Evolutionary conservation across 1,140 invertebrate genomes (phyloP).

Genomic region (Zaprionus lachaisei): DNA sequence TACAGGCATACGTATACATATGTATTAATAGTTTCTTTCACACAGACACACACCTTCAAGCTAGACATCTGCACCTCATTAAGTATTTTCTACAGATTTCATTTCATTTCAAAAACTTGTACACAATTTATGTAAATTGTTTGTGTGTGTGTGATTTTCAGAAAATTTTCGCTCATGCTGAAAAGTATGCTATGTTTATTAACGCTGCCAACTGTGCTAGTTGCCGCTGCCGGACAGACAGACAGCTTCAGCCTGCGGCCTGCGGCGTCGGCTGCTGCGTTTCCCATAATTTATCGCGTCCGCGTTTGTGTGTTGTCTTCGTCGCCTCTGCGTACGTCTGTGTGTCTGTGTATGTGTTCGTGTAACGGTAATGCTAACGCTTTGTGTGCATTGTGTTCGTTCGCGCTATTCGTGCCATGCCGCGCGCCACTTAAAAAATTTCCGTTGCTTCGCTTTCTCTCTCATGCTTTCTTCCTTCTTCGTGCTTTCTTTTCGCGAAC

Average conservation of each 20-base stretch:
- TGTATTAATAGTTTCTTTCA: too few relatives aligned
- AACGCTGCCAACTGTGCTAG: slow-evolving; percentile 6
- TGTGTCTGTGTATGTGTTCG: slow-evolving; percentile 19
- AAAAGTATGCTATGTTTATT: slow-evolving; percentile 38
- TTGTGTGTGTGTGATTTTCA: background rate
- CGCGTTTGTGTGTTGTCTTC: slow-evolving; percentile 17
- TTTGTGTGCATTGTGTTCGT: slow-evolving; percentile 53
- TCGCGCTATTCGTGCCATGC: slow-evolving; percentile 46
- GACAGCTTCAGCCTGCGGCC: slow-evolving; percentile 11
- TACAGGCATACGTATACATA: too few relatives aligned
- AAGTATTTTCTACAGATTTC: background rate
- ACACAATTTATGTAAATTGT: slow-evolving; percentile 7
- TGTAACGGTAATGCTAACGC: slow-evolving; percentile 42
- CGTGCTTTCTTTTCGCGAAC: slow-evolving; percentile 21
- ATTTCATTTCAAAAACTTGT: slow-evolving; percentile 4
- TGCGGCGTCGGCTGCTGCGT: slow-evolving; percentile 39
- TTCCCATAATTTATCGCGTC: slow-evolving; percentile 44
- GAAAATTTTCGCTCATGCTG: slow-evolving; percentile 15
- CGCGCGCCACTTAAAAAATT: slow-evolving; percentile 50
- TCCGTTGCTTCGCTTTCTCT: slow-evolving; percentile 45
- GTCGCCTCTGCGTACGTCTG: background rate
- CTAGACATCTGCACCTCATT: slow-evolving; percentile 10
- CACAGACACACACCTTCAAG: background rate
- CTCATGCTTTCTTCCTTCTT: slow-evolving; percentile 5
- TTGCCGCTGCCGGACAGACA: background rate